phyloP scores from a whole-genome alignment of 2,888 invertebrate species.

The Epinotia brunnichana region DNA sequence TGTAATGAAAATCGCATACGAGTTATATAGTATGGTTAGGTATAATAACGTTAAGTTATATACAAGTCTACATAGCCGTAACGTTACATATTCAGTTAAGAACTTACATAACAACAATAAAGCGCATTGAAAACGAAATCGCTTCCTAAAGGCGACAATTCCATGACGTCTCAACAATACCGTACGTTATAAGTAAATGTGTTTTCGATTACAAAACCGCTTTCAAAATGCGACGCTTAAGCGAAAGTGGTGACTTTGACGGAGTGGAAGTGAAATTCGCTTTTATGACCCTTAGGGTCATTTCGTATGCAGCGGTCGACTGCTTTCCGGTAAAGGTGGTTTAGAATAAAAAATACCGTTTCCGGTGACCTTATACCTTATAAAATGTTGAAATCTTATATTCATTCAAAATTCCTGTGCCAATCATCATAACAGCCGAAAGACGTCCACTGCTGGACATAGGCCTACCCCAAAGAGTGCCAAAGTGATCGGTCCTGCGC shows the following conservation, averaged over 20 bases:
- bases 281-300: constrained; percentile 58
- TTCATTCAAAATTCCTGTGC: too few relatives aligned
- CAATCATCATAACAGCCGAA: too few relatives aligned
- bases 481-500: too few relatives aligned
- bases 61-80: background rate
- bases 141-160: constrained; percentile 20
- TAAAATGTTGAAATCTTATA: background rate
- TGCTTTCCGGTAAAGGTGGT: constrained; percentile 21
- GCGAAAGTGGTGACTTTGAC: constrained; percentile 53
- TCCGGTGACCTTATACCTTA: constrained; percentile 1
- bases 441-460: too few relatives aligned
- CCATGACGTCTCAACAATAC: constrained; percentile 37
- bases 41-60: background rate
- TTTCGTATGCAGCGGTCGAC: constrained; percentile 31
- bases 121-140: constrained; percentile 28
- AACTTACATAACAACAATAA: constrained; percentile 15
- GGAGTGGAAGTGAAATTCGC: constrained; percentile 56
- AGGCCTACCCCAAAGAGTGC: too few relatives aligned
- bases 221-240: constrained; percentile 46
- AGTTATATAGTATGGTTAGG: too few relatives aligned
- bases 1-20: too few relatives aligned
- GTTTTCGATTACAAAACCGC: constrained; percentile 40
- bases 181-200: constrained; percentile 46
- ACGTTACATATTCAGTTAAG: constrained; percentile 1
- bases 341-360: constrained; percentile 3